phyloP scores from a whole-genome alignment of 2,797 vertebrate genomes.

The Clarias fuscus region DNA sequence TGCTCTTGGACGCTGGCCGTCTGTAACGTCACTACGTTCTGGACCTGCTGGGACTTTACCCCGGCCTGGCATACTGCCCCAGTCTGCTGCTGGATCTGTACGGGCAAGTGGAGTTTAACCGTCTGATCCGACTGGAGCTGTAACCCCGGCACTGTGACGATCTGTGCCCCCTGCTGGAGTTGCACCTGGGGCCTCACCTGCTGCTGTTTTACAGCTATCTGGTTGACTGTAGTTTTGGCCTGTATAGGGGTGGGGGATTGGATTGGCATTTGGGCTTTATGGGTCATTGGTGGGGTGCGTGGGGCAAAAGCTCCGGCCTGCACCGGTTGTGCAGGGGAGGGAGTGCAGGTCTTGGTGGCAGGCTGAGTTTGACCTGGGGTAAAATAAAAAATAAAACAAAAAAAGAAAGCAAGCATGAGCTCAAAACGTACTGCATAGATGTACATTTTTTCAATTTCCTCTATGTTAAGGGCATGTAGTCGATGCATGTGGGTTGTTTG shows the following conservation, averaged over 20 bases:
- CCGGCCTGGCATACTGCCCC: conserved; percentile 66
- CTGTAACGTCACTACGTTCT: conserved; percentile 91
- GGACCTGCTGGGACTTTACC: conserved; percentile 79
- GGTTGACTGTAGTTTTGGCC: conserved; percentile 72
- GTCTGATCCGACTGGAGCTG: conserved; percentile 83
- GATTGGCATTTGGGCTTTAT: conserved; percentile 81
- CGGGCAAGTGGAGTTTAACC: conserved; percentile 86
- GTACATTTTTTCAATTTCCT: background rate
- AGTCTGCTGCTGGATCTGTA: conserved; percentile 84
- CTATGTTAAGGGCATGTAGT: background rate
- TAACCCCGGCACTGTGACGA: conserved; percentile 83
- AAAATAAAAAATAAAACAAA: background rate
- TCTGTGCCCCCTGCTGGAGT: conserved; percentile 81
- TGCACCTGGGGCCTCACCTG: conserved; percentile 71
- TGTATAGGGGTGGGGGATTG: conserved; percentile 80
- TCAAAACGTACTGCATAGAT: background rate
- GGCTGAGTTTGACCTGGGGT: conserved; percentile 43
- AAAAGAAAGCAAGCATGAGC: background rate
- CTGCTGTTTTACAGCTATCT: conserved; percentile 53
- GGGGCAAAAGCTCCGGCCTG: conserved; percentile 74
- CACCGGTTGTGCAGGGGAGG: conserved; percentile 68
- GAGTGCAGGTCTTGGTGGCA: conserved; percentile 42
- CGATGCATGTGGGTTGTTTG: background rate
- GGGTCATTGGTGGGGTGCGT: conserved; percentile 72
- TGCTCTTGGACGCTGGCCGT: conserved; percentile 93